phyloP scores from a whole-genome alignment of 2,797 vertebrate species.

The Eulemur mongoz region DNA sequence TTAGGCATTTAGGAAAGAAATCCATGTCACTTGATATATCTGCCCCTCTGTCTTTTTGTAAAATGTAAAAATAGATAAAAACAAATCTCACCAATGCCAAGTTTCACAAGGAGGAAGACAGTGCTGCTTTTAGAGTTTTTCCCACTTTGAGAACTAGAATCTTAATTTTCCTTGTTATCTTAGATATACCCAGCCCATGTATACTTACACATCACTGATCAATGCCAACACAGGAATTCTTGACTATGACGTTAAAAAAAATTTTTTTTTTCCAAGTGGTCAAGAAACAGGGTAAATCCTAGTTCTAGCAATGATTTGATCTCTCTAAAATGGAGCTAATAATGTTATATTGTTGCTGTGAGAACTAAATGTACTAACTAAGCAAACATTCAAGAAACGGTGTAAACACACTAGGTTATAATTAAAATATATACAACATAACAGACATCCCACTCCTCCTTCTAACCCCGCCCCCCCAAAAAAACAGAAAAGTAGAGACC shows the following conservation, averaged over 20 bases:
- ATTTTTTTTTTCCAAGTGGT: neutral
- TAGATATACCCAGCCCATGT: accelerated
- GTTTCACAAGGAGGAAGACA: neutral
- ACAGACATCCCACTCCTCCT: neutral
- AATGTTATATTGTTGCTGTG: neutral
- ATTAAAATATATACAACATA: neutral
- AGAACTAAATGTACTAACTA: neutral
- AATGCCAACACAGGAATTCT: neutral
- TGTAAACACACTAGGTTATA: neutral
- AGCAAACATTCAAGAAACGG: neutral
- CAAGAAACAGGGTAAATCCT: neutral
- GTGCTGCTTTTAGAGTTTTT: neutral
- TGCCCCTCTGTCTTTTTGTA: neutral
- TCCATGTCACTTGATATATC: neutral
- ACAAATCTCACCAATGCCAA: neutral
- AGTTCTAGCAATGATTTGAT: neutral
- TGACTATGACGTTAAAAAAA: neutral
- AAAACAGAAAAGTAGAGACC: neutral
- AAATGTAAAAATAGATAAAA: neutral
- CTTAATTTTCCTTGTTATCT: neutral
- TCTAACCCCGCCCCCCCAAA: neutral
- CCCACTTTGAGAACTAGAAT: neutral
- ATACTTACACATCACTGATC: neutral
- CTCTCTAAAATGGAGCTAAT: neutral
- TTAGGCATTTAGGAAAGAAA: neutral